phyloP scores from a whole-genome alignment of 1,140 invertebrate genomes.

The Bradynema listronoti region DNA sequence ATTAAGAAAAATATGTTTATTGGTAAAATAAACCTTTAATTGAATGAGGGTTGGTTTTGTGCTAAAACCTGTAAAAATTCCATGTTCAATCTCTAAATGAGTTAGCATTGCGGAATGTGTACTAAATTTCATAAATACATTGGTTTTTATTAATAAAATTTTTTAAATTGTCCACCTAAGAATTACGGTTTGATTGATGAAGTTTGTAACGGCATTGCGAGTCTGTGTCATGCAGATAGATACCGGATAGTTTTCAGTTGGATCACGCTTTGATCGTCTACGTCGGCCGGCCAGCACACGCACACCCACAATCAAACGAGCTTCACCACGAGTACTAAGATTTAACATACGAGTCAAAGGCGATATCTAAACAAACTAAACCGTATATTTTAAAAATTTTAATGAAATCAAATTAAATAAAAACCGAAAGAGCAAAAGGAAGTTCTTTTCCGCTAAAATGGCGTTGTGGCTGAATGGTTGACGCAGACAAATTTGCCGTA shows the following conservation, averaged over 20 bases:
- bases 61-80: constrained; percentile 35
- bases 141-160: constrained; percentile 7
- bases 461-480: background rate
- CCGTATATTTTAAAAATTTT: background rate
- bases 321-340: constrained; percentile 14
- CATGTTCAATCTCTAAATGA: constrained; percentile 36
- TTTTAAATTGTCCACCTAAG: constrained; percentile 20
- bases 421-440: constrained; percentile 17
- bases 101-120: constrained; percentile 29
- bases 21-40: constrained; percentile 22
- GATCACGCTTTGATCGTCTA: constrained; percentile 31
- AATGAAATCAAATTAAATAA: background rate
- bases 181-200: constrained; percentile 31
- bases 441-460: constrained; percentile 32
- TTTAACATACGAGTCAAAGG: constrained; percentile 13
- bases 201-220: constrained; percentile 13
- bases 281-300: constrained; percentile 36
- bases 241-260: constrained; percentile 40
- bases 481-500: constrained; percentile 14
- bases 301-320: constrained; percentile 30
- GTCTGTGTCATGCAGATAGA: constrained; percentile 24
- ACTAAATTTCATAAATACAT: constrained; percentile 10
- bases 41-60: constrained; percentile 19
- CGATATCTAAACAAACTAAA: constrained; percentile 24
- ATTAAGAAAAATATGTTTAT: background rate